phyloP scores from a whole-genome alignment of 2,888 invertebrate species.

The Parnassius glacialis region DNA sequence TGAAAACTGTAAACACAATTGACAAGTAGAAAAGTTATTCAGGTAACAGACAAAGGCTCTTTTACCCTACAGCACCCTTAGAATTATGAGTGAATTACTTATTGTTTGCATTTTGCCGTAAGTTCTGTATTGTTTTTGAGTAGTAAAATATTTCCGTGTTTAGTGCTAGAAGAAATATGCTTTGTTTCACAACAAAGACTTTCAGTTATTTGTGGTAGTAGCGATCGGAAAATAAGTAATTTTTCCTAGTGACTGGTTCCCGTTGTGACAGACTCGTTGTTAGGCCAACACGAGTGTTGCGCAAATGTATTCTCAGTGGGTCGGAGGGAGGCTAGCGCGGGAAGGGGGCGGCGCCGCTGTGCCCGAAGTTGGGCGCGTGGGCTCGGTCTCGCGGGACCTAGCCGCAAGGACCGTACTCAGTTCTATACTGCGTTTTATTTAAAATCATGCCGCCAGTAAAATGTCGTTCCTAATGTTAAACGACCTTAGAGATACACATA shows the following conservation, averaged over 20 bases:
- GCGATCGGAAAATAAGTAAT: constrained; percentile 67
- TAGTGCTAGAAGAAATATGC: constrained; percentile 37
- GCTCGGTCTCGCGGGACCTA: constrained; percentile 68
- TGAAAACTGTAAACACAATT: constrained; percentile 30
- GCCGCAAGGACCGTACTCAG: constrained; percentile 66
- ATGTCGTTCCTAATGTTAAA: not conserved
- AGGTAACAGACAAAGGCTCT: constrained; percentile 39
- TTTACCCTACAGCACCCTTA: constrained; percentile 52
- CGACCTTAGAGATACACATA: not conserved
- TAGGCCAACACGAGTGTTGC: constrained; percentile 76
- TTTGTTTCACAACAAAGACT: constrained; percentile 52
- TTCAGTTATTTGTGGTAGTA: constrained; percentile 34
- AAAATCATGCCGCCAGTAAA: constrained; percentile 18
- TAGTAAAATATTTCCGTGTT: constrained; percentile 33
- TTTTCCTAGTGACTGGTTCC: constrained; percentile 65
- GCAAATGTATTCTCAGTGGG: constrained; percentile 79
- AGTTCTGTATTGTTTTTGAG: constrained; percentile 44
- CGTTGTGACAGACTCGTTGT: constrained; percentile 74
- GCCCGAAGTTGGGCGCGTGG: constrained; percentile 80
- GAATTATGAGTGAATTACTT: constrained; percentile 52
- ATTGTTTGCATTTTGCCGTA: constrained; percentile 58
- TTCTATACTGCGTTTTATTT: constrained; percentile 11
- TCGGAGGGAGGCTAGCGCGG: constrained; percentile 43
- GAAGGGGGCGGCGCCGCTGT: constrained; percentile 59
- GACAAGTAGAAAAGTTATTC: constrained; percentile 29